Base-by-base conservation (phyloP, 2,113 vertebrate genomes). In the Propithecus coquereli region DNA sequence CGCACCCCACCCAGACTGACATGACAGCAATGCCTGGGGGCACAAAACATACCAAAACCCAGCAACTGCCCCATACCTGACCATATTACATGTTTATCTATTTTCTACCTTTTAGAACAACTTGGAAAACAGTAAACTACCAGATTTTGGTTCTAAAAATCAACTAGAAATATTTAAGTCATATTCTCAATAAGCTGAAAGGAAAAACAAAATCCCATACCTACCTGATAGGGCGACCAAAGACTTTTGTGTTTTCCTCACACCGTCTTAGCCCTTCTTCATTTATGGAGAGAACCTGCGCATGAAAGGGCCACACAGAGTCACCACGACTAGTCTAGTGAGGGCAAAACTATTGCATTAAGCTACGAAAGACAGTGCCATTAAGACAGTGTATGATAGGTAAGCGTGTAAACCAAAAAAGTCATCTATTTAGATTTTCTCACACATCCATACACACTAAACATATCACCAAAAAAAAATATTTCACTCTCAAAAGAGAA, bases 211-310 rank as follows among this genome's bases (percentile, higher is more conserved):
- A 40, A n/a, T 0, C 2, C 2, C 37, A 14, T 5, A 12, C 9
- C 96, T 98, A 99, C 99, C 99, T 99, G 95, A 99, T 99, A 2
- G 99, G 99, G 50, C 99, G 99, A 70, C 99, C 99, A 57, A 99
- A 99, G 12, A 99, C 99, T 96, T 99, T 99, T 0, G 99, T 99
- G 79, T 99, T 99, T 95, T 99, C 99, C 54, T 99, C 99, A 93
- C 99, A 99, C 2, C 99, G 98, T 40, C 99, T 98, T 95, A 99
- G 98, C 63, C 99, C 99, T 97, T 99, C 99, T 88, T 99, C 99
- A 16, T 99, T 99, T 97, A 99, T 99, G 92, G 99, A 99, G 59
- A 99, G 98, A 40, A 99, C 99, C 99, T 99, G 94, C 6, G 34
- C 54, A 50, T 0, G 10, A 11, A 22, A 54, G 47, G 22, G n/a